phyloP scores from a whole-genome alignment of 1,140 invertebrate genomes.

The Drosophila triauraria region DNA sequence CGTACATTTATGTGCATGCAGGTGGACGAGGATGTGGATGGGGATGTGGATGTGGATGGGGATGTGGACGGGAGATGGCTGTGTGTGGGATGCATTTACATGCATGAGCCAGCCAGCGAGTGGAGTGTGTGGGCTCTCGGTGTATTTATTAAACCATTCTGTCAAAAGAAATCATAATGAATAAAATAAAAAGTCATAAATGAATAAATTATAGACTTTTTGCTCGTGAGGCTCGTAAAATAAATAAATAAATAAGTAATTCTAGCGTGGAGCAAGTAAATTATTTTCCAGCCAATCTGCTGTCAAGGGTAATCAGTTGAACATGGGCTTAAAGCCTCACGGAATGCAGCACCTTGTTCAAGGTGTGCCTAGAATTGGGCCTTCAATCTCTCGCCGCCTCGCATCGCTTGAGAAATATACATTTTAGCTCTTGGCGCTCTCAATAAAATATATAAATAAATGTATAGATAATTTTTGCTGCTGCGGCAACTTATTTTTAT shows the following conservation, averaged over 20 bases:
- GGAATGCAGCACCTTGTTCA: background rate
- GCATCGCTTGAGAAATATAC: conserved; percentile 24
- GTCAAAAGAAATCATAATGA: conserved; percentile 66
- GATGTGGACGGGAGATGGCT: background rate
- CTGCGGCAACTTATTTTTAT: conserved; percentile 33
- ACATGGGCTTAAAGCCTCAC: conserved; percentile 1
- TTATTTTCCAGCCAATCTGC: conserved; percentile 41
- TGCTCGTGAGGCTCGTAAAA: conserved; percentile 24
- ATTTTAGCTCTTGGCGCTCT: conserved; percentile 18
- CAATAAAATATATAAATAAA: conserved; percentile 55
- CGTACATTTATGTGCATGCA: conserved; percentile 20
- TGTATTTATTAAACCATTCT: conserved; percentile 55
- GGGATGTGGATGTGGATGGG: background rate
- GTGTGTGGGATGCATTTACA: conserved; percentile 37
- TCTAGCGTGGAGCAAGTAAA: conserved; percentile 46
- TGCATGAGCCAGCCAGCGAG: conserved; percentile 31
- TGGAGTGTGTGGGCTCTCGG: background rate
- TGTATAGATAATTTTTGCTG: conserved; percentile 3
- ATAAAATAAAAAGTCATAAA: conserved; percentile 61
- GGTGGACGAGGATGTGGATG: conserved; percentile 2
- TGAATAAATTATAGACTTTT: conserved; percentile 57
- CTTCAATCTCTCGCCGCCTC: conserved; percentile 4
- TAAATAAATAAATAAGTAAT: conserved; percentile 63
- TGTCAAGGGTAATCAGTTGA: conserved; percentile 33
- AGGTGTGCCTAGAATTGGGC: too few relatives aligned